Evolutionary conservation across 2,797 vertebrate genomes (phyloP).

Genomic region (Schizothorax lantsangensis): DNA sequence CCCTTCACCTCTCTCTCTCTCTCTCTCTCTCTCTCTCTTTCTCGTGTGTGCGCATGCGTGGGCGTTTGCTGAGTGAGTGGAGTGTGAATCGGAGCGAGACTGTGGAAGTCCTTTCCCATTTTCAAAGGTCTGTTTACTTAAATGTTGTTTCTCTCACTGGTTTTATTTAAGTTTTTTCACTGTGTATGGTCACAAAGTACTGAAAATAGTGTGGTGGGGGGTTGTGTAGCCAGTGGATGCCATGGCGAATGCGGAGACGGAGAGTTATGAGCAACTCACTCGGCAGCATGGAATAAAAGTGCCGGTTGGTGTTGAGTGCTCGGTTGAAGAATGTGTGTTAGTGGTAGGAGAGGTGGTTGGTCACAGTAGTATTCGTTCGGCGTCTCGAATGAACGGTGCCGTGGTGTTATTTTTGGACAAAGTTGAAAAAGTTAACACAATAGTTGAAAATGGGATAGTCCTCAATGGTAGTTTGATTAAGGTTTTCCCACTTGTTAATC

Average conservation of each 20-base stretch:
- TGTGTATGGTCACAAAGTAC: not conserved
- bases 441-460: not conserved
- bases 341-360: not conserved
- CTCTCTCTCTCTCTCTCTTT: no score
- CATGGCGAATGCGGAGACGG: not conserved
- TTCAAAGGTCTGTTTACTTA: not conserved
- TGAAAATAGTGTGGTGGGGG: not conserved
- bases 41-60: no score
- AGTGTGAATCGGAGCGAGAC: not conserved
- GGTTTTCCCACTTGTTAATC: no score
- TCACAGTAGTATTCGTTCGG: not conserved
- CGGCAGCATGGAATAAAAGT: not conserved
- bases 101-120: not conserved
- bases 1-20: no score
- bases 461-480: not conserved
- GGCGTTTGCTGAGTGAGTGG: not conserved
- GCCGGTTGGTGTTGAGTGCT: not conserved
- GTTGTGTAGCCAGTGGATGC: not conserved
- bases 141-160: not conserved
- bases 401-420: not conserved
- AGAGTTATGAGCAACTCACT: not conserved
- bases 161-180: no score
- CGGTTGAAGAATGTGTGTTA: not conserved
- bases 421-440: not conserved
- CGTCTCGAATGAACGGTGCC: not conserved